A percentile compares a stretch with the other conserved stretches of the same genome.
Evolutionary conservation across 2,888 invertebrate species (phyloP).

Genomic region (Erebia epiphron): DNA sequence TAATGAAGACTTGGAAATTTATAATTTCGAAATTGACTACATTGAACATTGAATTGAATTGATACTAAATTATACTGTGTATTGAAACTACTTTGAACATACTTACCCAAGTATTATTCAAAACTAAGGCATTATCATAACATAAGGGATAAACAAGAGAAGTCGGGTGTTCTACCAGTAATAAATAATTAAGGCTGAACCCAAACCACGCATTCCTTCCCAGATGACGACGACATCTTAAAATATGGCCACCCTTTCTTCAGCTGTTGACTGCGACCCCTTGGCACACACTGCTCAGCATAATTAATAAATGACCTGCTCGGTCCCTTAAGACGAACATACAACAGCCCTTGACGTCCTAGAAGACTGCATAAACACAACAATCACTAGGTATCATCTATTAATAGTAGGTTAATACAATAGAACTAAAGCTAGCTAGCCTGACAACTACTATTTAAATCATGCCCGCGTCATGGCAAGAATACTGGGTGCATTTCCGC

Average conservation of each 20-base stretch:
- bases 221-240: conserved; percentile 77
- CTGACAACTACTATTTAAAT: too few species aligned
- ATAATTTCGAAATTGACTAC: background rate
- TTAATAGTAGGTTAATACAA: background rate
- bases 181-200: conserved; percentile 64
- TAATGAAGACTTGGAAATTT: too few species aligned
- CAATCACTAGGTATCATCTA: background rate
- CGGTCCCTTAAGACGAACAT: conserved; percentile 51
- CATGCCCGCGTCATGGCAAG: too few species aligned
- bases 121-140: conserved; percentile 11
- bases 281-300: conserved; percentile 61
- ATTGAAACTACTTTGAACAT: background rate
- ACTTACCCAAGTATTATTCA: background rate
- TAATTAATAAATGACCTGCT: conserved; percentile 80
- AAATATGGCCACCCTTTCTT: conserved; percentile 78
- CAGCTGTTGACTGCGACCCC: conserved; percentile 64
- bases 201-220: conserved; percentile 68
- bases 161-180: conserved; percentile 44
- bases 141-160: conserved; percentile 32
- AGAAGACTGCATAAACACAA: conserved; percentile 1
- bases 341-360: conserved; percentile 22
- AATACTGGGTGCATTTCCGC: too few species aligned
- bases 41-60: background rate
- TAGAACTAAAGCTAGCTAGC: too few species aligned
- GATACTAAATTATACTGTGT: background rate